Evolutionary conservation across 2,888 invertebrate genomes (phyloP), one percentile per base, ranked within the genome.

Genomic region (Sussaba pulchella): DNA sequence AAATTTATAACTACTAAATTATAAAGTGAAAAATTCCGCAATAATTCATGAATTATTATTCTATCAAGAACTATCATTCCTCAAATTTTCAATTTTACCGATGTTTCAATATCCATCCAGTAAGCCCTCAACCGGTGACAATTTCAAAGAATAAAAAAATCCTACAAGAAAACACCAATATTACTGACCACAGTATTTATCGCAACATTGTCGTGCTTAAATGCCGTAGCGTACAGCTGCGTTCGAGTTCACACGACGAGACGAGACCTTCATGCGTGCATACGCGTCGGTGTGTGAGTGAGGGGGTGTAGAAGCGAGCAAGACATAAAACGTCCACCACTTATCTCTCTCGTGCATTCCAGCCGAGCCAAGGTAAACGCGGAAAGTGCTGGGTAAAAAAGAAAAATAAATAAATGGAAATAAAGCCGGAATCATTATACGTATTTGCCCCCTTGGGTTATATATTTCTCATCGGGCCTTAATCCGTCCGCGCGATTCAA

Each of bases 281-380:
- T 31, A 2, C 31, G 6, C 6, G 31, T 31, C 4, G 2, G 19
- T 19, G 19, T 50, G 50, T 50, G 31, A 12, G 54, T 54, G n/a
- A 26, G 31, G 6, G 26, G 26, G 1, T 14, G 26, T 26, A 12
- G 14, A 50, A n/a, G 43, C 43, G 1, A 50, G 21, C 21, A 10
- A 50, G n/a, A 19, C 39, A 31, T 24, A 21, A 31, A 6, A 59
- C 50, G 72, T 50, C 52, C 70, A 75, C 80, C 61, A 78, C 81
- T 82, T 72, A 67, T 83, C 81, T 81, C 67, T 67, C 52, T 61
- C 50, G 74, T 64, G 74, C 84, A 86, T 86, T 86, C 86, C 85
- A 77, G 41, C 75, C 81, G 79, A 83, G 84, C 85, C 86, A 86
- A 87, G 85, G 85, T 84, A 81, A 87, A 19, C 78, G 43, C 69